Percentiles rank a stretch among this genome's conserved stretches.
Evolutionary conservation across 2,797 vertebrate species (phyloP).

Genomic region (Xyrichtys novacula): DNA sequence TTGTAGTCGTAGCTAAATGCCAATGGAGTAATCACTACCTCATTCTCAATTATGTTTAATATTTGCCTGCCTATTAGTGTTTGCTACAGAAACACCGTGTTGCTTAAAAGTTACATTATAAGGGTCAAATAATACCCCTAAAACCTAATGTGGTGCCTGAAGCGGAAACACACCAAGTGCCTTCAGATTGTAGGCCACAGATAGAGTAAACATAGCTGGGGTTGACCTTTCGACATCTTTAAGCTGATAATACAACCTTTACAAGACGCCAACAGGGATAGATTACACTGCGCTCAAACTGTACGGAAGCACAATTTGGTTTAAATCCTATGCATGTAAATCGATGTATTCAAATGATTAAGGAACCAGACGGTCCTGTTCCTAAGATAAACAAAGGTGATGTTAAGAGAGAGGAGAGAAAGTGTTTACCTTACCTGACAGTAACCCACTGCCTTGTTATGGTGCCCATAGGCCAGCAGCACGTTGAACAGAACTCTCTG

Average conservation of each 20-base stretch:
- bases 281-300: neutral
- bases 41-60: too few relatives aligned
- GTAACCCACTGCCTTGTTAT: constrained; percentile 92
- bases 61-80: too few relatives aligned
- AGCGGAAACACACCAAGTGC: too few relatives aligned
- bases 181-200: too few relatives aligned
- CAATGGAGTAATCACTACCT: too few relatives aligned
- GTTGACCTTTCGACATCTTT: neutral
- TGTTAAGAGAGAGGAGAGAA: neutral
- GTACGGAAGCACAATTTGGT: neutral
- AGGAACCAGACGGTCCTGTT: constrained; percentile 35
- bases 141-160: too few relatives aligned
- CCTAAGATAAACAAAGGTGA: constrained; percentile 38
- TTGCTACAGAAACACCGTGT: too few relatives aligned
- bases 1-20: neutral
- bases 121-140: too few relatives aligned
- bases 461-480: constrained; percentile 92
- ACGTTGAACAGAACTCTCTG: constrained; percentile 90
- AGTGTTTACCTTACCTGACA: constrained; percentile 88
- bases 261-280: neutral
- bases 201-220: too few relatives aligned
- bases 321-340: neutral
- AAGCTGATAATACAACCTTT: neutral
- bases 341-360: neutral
- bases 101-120: too few relatives aligned